These are phyloP conservation scores for Megastigmus dorsalis DNA, from an alignment of 2,888 invertebrate genomes.

Conservation along the genomic window DNA sequence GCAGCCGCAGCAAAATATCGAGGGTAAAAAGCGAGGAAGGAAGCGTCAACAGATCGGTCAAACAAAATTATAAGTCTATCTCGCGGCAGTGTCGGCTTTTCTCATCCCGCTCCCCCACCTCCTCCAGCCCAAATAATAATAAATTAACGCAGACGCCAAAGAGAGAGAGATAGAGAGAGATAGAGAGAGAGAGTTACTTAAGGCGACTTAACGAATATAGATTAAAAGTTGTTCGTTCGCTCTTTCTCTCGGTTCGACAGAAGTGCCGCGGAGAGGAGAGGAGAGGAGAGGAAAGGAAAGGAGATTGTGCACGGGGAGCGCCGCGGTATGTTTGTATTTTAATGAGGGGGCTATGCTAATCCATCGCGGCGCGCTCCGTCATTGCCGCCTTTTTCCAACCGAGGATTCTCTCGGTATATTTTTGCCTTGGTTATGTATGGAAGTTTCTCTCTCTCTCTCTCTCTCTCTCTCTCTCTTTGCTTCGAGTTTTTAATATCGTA, in stretches of 20 bases:
- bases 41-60: constrained; percentile 56
- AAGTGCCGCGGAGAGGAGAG: constrained; percentile 18
- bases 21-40: constrained; percentile 3
- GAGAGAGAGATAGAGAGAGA: no score
- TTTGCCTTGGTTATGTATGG: constrained; percentile 47
- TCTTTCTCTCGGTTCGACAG: constrained; percentile 28
- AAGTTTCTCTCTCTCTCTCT: no score
- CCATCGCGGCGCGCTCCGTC: constrained; percentile 66
- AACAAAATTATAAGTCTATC: constrained; percentile 59
- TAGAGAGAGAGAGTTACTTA: constrained; percentile 68
- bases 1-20: neutral
- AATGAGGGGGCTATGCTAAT: constrained; percentile 74
- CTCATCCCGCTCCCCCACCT: constrained; percentile 29
- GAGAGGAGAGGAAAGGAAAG: constrained; percentile 43
- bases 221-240: constrained; percentile 70
- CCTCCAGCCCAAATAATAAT: constrained; percentile 62
- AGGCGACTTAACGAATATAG: constrained; percentile 73
- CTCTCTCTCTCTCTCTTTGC: neutral
- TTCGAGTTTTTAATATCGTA: neutral
- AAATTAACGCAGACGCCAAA: constrained; percentile 66
- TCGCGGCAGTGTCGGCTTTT: constrained; percentile 47
- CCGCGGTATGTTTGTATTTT: constrained; percentile 71
- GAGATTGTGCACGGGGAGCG: constrained; percentile 24
- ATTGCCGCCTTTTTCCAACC: constrained; percentile 43
- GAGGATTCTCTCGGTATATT: constrained; percentile 31